phyloP scores from a whole-genome alignment of 2,888 invertebrate species.

The Rotaria sp. region DNA sequence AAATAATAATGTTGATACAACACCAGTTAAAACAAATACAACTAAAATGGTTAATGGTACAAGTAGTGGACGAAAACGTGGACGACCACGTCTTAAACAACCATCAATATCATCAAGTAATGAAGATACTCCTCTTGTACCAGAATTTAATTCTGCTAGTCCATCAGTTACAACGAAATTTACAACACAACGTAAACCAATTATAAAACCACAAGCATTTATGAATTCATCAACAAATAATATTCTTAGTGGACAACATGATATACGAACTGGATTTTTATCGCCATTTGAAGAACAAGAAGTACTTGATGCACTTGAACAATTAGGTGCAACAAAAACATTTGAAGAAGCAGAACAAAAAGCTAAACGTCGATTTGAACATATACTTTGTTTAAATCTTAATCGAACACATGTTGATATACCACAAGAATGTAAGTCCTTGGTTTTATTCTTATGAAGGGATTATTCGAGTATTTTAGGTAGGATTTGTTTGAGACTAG shows the following conservation, averaged over 20 bases:
- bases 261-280: neutral
- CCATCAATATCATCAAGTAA: neutral
- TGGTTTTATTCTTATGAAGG: too few relatives aligned
- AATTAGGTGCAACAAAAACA: neutral
- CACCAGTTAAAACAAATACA: neutral
- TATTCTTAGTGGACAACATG: neutral
- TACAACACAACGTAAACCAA: neutral
- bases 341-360: conserved; percentile 9
- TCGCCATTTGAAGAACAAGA: conserved; percentile 28
- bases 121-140: neutral
- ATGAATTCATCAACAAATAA: neutral
- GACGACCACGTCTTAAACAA: neutral
- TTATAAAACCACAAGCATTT: neutral
- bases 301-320: neutral
- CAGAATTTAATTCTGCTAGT: neutral
- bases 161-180: neutral
- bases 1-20: neutral
- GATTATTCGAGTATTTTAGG: too few relatives aligned
- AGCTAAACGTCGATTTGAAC: neutral
- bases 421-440: neutral
- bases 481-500: too few relatives aligned
- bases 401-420: conserved; percentile 3
- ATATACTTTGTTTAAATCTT: conserved; percentile 26
- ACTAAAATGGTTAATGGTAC: neutral
- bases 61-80: neutral